Evolutionary conservation across 2,113 vertebrate species (phyloP).

Genomic region (Hymenochirus boettgeri): DNA sequence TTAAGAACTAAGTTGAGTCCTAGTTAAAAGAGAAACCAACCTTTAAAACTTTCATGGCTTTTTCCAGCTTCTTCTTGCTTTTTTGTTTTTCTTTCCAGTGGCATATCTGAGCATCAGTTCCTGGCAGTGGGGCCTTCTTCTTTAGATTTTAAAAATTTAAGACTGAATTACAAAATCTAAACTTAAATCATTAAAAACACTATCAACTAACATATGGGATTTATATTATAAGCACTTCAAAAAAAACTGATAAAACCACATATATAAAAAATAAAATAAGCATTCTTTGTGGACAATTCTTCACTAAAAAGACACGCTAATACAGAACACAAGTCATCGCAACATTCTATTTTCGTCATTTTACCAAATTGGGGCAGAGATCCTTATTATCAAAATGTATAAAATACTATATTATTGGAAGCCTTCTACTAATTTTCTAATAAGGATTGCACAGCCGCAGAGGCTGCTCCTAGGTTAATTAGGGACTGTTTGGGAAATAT

Average conservation of each 20-base stretch:
- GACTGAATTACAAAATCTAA: not conserved
- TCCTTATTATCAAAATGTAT: no score
- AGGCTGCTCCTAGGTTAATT: no score
- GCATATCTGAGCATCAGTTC: constrained; percentile 78
- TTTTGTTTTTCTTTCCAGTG: constrained; percentile 84
- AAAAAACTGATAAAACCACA: not conserved
- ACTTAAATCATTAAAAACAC: not conserved
- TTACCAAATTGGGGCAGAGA: no score
- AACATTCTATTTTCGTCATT: no score
- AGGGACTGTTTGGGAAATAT: no score
- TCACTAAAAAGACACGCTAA: no score
- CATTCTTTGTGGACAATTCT: no score
- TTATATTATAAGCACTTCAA: not conserved
- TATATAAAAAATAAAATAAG: not conserved
- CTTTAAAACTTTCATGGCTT: constrained; percentile 94
- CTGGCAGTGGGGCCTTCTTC: constrained; percentile 77
- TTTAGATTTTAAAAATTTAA: constrained; percentile 48
- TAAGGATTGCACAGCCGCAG: no score
- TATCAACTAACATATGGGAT: not conserved
- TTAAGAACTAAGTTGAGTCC: no score
- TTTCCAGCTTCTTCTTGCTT: constrained; percentile 90
- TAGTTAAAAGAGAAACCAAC: constrained; percentile 61
- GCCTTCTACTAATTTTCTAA: no score
- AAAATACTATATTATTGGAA: no score
- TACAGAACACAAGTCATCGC: no score